A percentile compares a stretch with the other conserved stretches of the same genome.
These are phyloP conservation scores for Odontamblyopus lacepedii DNA, from an alignment of 2,797 vertebrate genomes.

Conservation along the genomic window DNA sequence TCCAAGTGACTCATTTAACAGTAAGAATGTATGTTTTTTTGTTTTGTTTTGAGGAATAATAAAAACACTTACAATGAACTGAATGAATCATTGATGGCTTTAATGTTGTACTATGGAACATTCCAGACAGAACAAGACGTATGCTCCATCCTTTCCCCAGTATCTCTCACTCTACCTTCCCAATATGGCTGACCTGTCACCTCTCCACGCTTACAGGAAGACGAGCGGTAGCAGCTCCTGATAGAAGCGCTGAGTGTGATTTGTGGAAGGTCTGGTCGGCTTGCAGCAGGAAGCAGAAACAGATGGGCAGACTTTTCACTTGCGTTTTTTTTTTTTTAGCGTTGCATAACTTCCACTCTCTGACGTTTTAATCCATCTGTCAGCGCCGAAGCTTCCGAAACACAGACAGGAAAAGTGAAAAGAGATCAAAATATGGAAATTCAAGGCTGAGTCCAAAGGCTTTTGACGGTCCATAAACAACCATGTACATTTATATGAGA, in stretches of 20 bases:
- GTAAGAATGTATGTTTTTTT: too few species aligned
- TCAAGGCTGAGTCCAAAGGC: not conserved
- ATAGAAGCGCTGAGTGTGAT: conserved; percentile 69
- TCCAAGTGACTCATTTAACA: too few species aligned
- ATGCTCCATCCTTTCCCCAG: conserved; percentile 18
- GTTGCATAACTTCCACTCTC: conserved; percentile 56
- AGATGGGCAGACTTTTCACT: conserved; percentile 50
- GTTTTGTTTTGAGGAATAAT: too few species aligned
- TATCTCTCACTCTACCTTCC: conserved; percentile 19
- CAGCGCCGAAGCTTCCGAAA: not conserved
- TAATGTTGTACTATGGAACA: too few species aligned
- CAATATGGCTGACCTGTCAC: conserved; percentile 30
- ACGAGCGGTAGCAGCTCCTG: conserved; percentile 59
- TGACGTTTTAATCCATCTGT: conserved; percentile 8
- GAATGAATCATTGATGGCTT: too few species aligned
- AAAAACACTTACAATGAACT: too few species aligned
- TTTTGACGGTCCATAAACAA: not conserved
- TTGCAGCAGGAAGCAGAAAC: conserved; percentile 54
- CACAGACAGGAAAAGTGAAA: conserved; percentile 1
- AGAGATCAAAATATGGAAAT: not conserved
- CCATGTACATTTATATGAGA: not conserved
- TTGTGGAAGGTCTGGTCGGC: conserved; percentile 58
- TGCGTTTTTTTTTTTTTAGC: conserved; percentile 8
- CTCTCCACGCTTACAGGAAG: conserved; percentile 20
- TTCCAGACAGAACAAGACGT: not conserved